A percentile compares a stretch with the other conserved stretches of the same genome.
Evolutionary conservation across 2,113 vertebrate species (phyloP).

Genomic region (Perca fluviatilis): DNA sequence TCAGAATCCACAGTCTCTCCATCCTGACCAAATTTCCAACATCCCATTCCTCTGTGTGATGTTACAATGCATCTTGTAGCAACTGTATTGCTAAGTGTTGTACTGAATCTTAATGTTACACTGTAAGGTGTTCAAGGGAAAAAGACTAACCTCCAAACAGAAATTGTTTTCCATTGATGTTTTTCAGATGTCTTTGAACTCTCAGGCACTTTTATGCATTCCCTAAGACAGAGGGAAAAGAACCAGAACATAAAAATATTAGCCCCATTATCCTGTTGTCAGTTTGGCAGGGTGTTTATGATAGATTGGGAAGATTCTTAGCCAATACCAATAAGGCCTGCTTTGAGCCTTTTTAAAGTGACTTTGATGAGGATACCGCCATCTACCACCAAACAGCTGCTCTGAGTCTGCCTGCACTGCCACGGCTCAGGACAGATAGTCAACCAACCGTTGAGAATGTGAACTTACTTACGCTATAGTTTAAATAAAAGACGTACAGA

Average conservation of each 20-base stretch:
- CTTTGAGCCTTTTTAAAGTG: constrained; percentile 4
- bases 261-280: background rate
- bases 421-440: constrained; percentile 56
- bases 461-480: constrained; percentile 13
- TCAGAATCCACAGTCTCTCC: background rate
- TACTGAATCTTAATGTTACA: background rate
- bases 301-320: no score
- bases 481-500: constrained; percentile 35
- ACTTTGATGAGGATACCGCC: constrained; percentile 11
- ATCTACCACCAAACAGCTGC: background rate
- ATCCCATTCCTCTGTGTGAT: background rate
- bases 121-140: background rate
- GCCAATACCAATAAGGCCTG: background rate
- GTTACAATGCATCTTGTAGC: background rate
- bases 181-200: constrained; percentile 47
- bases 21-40: background rate
- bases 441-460: constrained; percentile 46
- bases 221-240: constrained; percentile 63
- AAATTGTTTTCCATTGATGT: constrained; percentile 80
- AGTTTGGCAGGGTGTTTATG: background rate
- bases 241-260: background rate
- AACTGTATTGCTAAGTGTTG: background rate
- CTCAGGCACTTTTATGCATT: constrained; percentile 73
- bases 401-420: constrained; percentile 1
- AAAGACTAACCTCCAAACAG: constrained; percentile 72